These are phyloP conservation scores for Heliconius cydno DNA, from an alignment of 2,888 invertebrate species.

Conservation along the genomic window DNA sequence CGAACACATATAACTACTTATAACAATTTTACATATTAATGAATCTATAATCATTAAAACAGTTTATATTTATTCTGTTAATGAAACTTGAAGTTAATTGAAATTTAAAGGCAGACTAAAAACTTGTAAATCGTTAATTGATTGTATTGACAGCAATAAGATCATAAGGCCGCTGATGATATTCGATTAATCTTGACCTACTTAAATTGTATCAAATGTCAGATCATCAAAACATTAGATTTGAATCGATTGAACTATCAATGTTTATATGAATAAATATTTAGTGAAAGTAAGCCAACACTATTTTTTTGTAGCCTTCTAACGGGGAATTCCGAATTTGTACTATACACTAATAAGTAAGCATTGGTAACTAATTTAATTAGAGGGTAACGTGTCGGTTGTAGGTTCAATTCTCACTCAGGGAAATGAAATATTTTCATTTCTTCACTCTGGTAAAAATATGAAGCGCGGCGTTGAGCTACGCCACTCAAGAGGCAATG, in stretches of 20 bases:
- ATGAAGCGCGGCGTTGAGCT: too few relatives aligned
- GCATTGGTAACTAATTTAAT: neutral
- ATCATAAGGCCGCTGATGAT: slow-evolving; percentile 40
- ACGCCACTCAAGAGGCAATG: too few relatives aligned
- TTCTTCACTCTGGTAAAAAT: too few relatives aligned
- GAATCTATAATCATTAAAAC: neutral
- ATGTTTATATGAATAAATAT: slow-evolving; percentile 35
- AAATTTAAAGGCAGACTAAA: slow-evolving; percentile 16
- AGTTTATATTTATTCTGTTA: neutral
- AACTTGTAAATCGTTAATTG: slow-evolving; percentile 24
- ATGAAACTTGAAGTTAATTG: neutral
- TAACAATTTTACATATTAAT: neutral
- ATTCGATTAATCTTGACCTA: slow-evolving; percentile 69
- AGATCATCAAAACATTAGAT: slow-evolving; percentile 62
- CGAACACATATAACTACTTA: too few relatives aligned
- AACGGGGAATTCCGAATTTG: neutral
- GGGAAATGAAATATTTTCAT: too few relatives aligned
- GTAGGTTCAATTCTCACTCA: too few relatives aligned
- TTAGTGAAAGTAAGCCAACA: slow-evolving; percentile 63
- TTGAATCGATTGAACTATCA: slow-evolving; percentile 46
- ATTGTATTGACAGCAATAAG: slow-evolving; percentile 35
- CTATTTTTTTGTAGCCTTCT: neutral
- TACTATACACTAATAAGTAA: too few relatives aligned
- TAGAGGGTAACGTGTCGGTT: neutral
- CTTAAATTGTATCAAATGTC: slow-evolving; percentile 68